Base-by-base conservation (phyloP, 37 sponge, comb jelly and placozoan species). In the Tethya wilhelma region DNA sequence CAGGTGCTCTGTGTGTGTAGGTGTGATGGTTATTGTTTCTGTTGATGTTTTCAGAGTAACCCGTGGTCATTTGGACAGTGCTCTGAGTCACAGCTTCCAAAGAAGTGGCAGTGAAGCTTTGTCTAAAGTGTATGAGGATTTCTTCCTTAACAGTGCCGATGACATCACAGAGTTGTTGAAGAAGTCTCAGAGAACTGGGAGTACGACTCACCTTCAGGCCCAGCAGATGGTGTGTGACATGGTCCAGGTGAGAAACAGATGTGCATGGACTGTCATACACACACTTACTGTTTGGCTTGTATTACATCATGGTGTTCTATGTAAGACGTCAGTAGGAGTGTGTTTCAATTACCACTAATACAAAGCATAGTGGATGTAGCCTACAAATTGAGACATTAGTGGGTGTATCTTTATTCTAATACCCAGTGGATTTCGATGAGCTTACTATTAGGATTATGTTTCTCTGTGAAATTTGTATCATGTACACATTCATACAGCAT, bases 71-170 rank as follows among this genome's bases (percentile, higher is more conserved):
- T 46, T 81, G 6, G 44, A 71, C 17, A n/a, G 38, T 36, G 59
- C 82, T 6, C 32, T 81, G 23, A 71, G 63, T 46, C 72, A 57
- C 73, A 59, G 59, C 37, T 71, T 81, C 32, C 34, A 39, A 0
- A 34, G 71, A 1, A 26, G n/a, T 0, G 22, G 32, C 36, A 38
- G 67, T n/a, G 36, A 28, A 8, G 25, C 38, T 2, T 60, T 84
- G 11, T 56, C 78, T 25, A 55, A 76, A n/a, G 63, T 46, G 34
- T 84, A 59, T 40, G 85, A 84, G 38, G 85, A 84, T 22, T 70
- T 84, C 33, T 84, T 84, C 43, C 68, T 84, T 0, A 76, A 67
- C 60, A 84, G 41, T 66, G 85, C 85, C 33, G 85, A 84, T 69
- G 85, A 84, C 2, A 77, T 84, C 22, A 46, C 78, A 0, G 85